Base-by-base conservation (phyloP, 1,140 invertebrate genomes). In the Zaprionus taronus region DNA sequence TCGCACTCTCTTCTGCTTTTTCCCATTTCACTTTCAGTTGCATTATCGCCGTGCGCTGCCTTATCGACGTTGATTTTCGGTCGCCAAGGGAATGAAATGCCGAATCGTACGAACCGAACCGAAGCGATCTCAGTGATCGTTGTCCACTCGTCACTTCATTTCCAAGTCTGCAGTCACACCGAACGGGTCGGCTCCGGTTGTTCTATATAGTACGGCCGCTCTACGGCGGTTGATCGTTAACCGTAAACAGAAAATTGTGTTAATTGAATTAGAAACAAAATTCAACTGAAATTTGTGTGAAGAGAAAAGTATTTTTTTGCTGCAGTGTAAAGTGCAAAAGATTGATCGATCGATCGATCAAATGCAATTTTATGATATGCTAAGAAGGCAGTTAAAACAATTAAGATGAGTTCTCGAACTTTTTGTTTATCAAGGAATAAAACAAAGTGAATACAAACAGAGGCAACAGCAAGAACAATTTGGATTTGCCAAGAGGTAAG, bases 121-220 rank as follows among this genome's bases (percentile, higher is more conserved):
- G 66, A 78, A 22, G 1, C 68, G 63, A 83, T 36, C 64, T 26
- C 51, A 7, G 17, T 64, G 20, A 49, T 56, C 14, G 51, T 31
- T 7, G 34, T 28, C 60, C 38, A 20, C 12, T 22, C 62, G 62
- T 44, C 41, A 38, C 75, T 84, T 89, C 82, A 89, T 85, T 90
- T 85, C 72, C 34, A 72, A 72, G 66, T 90, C 76, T 79, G 78
- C 84, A 78, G 84, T 81, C 79, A 85, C 80, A 85, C 77, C 81
- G 85, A 77, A 71, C 79, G 79, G 84, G 70, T 85, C 81, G 85
- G 79, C 53, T 72, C 66, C 77, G 72, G 62, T 60, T 68, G 65
- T 72, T 51, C 28, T 60, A 49, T 31, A 53, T 56, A 24, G 11
- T 22, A 20, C 9, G 6, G 3, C 47, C 6, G 41, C 7, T n/a